Conservation (phyloP, 2,113 vertebrate species). For the Cyanoderma ruficeps region DNA sequence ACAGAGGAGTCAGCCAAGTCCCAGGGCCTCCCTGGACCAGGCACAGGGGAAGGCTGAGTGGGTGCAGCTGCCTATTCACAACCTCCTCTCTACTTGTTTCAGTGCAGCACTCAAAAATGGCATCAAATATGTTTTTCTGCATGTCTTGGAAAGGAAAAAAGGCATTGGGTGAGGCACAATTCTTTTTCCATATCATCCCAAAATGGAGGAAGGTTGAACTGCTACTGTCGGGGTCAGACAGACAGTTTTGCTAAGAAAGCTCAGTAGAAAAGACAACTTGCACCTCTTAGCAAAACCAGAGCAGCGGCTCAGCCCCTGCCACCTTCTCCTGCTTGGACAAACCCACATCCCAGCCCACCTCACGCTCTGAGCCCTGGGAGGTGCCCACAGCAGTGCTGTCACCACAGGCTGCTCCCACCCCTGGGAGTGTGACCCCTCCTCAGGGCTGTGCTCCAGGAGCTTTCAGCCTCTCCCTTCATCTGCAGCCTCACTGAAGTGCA, state of each 20-base stretch:
- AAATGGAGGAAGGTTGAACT: neutral
- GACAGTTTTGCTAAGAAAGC: neutral
- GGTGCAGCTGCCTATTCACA: neutral
- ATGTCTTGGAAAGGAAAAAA: neutral
- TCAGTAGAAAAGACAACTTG: neutral
- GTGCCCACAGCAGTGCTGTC: neutral
- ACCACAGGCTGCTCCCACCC: neutral
- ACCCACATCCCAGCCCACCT: neutral
- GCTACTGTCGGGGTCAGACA: neutral
- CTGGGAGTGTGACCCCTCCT: accelerated
- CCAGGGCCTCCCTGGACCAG: neutral
- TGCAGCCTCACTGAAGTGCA: neutral
- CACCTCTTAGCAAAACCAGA: neutral
- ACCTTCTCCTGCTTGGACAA: neutral
- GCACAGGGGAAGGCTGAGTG: accelerated
- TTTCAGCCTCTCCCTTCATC: neutral
- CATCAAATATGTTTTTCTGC: neutral
- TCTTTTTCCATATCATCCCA: neutral
- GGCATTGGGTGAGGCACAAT: too few relatives aligned
- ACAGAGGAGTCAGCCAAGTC: neutral
- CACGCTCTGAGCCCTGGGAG: neutral
- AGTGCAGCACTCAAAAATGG: neutral
- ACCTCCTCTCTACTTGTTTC: neutral
- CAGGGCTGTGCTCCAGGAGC: neutral
- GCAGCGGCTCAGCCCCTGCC: neutral